Evolutionary conservation across 2,888 invertebrate genomes (phyloP).

Genomic region (Hirtodrosophila confusa): DNA sequence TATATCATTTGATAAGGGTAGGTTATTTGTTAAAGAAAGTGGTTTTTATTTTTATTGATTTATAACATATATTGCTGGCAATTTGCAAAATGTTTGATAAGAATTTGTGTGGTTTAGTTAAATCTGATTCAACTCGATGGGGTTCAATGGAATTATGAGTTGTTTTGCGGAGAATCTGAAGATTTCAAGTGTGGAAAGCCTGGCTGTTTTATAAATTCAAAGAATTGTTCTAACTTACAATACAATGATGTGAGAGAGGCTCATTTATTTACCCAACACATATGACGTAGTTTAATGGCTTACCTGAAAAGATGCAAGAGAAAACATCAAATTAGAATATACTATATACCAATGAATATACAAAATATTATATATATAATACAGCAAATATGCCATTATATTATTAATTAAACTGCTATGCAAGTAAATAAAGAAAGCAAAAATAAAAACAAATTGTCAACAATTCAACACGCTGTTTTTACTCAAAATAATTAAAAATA

Average conservation of each 20-base stretch:
- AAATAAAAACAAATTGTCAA: background rate
- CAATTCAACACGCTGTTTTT: constrained; percentile 17
- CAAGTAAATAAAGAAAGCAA: constrained; percentile 11
- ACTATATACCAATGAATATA: background rate
- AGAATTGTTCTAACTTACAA: constrained; percentile 17
- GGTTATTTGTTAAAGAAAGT: background rate
- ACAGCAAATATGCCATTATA: too few relatives aligned
- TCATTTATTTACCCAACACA: background rate
- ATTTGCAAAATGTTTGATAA: constrained; percentile 20
- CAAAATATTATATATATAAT: too few relatives aligned
- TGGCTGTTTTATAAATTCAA: too few relatives aligned
- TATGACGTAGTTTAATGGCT: constrained; percentile 8
- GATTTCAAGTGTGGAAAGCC: too few relatives aligned
- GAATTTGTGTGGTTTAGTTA: background rate
- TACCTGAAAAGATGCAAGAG: constrained; percentile 32
- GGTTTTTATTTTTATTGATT: background rate
- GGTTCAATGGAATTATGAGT: constrained; percentile 17
- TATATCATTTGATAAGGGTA: too few relatives aligned
- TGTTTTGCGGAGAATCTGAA: background rate
- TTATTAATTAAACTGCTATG: too few relatives aligned
- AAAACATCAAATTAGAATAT: background rate
- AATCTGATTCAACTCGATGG: constrained; percentile 3
- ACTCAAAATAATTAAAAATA: constrained; percentile 21
- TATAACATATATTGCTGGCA: constrained; percentile 1
- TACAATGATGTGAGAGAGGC: background rate